Base-by-base conservation (phyloP, 2,888 invertebrate species). In the Theristus sp. region DNA sequence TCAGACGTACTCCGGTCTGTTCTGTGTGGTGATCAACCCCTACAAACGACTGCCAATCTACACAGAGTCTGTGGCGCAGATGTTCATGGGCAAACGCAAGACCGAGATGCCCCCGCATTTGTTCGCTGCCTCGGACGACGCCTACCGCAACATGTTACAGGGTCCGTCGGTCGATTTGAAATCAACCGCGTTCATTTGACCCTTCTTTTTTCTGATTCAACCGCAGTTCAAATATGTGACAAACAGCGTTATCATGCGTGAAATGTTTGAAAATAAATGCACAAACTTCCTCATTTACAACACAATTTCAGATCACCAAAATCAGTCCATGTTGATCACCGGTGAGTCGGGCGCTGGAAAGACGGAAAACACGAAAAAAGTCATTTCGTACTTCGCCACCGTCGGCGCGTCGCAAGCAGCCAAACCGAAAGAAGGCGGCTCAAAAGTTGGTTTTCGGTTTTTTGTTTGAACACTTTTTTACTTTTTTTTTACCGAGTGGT, bases 281-380 rank as follows among this genome's bases (percentile, higher is more conserved):
- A n/a, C n/a, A n/a, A n/a, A n/a, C n/a, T 46, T 13, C 54, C 54
- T 13, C 54, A 13, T 54, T n/a, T 24, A 63, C 80, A n/a, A n/a
- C n/a, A n/a, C 52, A 6, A n/a, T 26, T 54, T 20, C 29, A 85
- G 85, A 94, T 82, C 87, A 88, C 81, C 93, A 94, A 79, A 93
- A 94, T 83, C 94, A 96, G 84, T 94, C 94, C 81, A 93, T 94
- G 90, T 86, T 94, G 86, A 94, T 94, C 83, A 96, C 94, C 79
- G 89, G 89, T 74, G 89, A 89, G 81, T 89, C 89, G 83, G 94
- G 94, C 83, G 94, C 94, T 80, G 94, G 93, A 82, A 93, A 94
- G 83, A 94, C 93, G 83, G 94, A 94, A 81, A 94, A 94, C 85
- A 94, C 94, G 83, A 94, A 94, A 83, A 94, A 94, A 81, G 59